Base-by-base conservation (phyloP, 2,888 invertebrate genomes). In the Oxystoma pomonae region DNA sequence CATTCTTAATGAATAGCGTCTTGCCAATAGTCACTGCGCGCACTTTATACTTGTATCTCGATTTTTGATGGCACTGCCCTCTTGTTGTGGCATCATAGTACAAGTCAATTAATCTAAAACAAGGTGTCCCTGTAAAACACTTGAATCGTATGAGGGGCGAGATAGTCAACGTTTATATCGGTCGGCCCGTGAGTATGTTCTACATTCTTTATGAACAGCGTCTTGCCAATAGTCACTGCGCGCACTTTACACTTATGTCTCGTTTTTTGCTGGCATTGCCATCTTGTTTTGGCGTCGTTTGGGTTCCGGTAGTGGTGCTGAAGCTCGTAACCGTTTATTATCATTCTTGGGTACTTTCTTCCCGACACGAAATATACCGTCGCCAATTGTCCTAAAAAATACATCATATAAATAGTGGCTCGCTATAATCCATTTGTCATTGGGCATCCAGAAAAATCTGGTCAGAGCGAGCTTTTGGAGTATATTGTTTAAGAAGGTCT, bases 171-270 rank as follows among this genome's bases (percentile, higher is more conserved):
- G 35, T 35, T 12, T 7, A 35, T 7, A 35, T 35, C 35, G 3
- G 35, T 7, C 3, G 35, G 35, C 35, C 35, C 57, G 57, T 66
- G 66, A 17, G 52, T 66, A 49, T 66, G 66, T 9, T 19, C 55
- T 5, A 64, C 49, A n/a, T 18, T 1, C 21, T 66, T 66, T 16
- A 66, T 55, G 2, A 17, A 22, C 49, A 66, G 51, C n/a, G 52
- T 53, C 2, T 59, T 22, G 7, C 62, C 64, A 35, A 56, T 60
- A 0, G 64, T 58, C 16, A 60, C 22, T 2, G 60, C 16, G 57
- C 66, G 53, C 0, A 60, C 64, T 60, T 64, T 64, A 50, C 66
- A 66, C 58, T 60, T 62, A 21, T 60, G 18, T 49, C 62, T 64
- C 0, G 55, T 51, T 7, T 63, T 59, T 20, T 63, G 57, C 12